These are phyloP conservation scores for Apis mellifera DNA, from an alignment of 1,140 invertebrate species.

Conservation along the genomic window DNA sequence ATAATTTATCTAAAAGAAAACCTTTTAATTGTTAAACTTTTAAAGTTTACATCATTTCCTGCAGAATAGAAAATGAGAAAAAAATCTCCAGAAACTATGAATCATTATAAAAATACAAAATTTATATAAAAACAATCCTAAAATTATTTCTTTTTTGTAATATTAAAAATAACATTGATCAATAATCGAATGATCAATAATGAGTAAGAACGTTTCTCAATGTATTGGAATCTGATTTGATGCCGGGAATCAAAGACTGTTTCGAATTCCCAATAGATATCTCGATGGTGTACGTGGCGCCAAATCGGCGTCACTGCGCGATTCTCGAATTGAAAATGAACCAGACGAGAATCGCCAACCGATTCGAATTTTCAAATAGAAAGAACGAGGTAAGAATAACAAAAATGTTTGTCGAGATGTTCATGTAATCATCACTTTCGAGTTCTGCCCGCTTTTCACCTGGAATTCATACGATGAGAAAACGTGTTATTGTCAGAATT, in stretches of 20 bases:
- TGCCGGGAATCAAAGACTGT: slow-evolving; percentile 5
- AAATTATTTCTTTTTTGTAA: neutral
- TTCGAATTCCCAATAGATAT: slow-evolving; percentile 34
- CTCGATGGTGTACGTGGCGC: slow-evolving; percentile 14
- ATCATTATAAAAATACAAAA: too few relatives aligned
- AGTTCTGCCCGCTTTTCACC: slow-evolving; percentile 20
- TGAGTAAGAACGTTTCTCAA: neutral
- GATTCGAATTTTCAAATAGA: slow-evolving; percentile 45
- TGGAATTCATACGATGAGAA: slow-evolving; percentile 19
- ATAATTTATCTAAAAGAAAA: too few relatives aligned
- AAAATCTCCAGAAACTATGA: neutral
- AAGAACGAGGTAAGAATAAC: slow-evolving; percentile 29
- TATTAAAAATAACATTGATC: too few relatives aligned
- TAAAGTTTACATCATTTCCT: too few relatives aligned
- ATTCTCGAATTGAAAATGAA: slow-evolving; percentile 28
- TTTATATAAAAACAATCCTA: neutral
- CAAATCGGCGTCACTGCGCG: slow-evolving; percentile 27
- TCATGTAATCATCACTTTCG: slow-evolving; percentile 40
- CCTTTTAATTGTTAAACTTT: too few relatives aligned
- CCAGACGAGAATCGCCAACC: neutral
- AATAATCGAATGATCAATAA: neutral
- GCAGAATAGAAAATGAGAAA: too few relatives aligned
- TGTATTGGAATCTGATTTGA: slow-evolving; percentile 1
- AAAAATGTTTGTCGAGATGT: neutral
- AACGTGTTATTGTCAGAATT: slow-evolving; percentile 19